Percentiles rank a stretch among this genome's conserved stretches.
phyloP scores from a whole-genome alignment of 2,888 invertebrate species.

The Synanthedon formicaeformis region DNA sequence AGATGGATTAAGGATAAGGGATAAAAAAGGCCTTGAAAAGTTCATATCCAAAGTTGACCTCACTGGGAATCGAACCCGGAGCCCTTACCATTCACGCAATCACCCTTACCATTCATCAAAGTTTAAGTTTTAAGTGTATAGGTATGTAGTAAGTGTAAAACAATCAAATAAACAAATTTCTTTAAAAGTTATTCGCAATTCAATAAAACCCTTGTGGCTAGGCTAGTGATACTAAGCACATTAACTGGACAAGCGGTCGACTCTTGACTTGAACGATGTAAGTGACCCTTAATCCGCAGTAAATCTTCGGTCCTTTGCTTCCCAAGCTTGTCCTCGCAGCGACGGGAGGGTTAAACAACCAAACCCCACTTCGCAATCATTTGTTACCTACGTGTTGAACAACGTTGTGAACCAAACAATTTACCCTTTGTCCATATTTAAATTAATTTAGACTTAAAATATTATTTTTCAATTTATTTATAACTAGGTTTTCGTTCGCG shows the following conservation, averaged over 20 bases:
- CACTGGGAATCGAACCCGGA: too few species aligned
- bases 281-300: conserved; percentile 66
- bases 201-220: conserved; percentile 26
- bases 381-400: conserved; percentile 43
- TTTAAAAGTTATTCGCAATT: conserved; percentile 12
- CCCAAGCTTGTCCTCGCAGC: conserved; percentile 14
- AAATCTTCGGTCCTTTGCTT: conserved; percentile 51
- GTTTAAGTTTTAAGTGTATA: too few species aligned
- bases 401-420: neutral
- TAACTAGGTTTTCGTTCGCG: too few species aligned
- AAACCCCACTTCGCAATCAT: conserved; percentile 48
- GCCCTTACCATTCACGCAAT: too few species aligned
- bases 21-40: too few species aligned
- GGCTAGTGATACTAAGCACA: conserved; percentile 45
- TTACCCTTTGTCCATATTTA: neutral
- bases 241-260: conserved; percentile 43
- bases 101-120: too few species aligned
- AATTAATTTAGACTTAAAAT: too few species aligned
- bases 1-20: too few species aligned
- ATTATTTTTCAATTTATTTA: too few species aligned
- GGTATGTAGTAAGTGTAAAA: too few species aligned
- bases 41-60: too few species aligned
- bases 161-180: too few species aligned
- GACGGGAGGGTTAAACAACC: conserved; percentile 55
- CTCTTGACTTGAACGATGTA: conserved; percentile 63